Base-by-base conservation (phyloP, 1,140 invertebrate genomes). In the Argopecten irradians region DNA sequence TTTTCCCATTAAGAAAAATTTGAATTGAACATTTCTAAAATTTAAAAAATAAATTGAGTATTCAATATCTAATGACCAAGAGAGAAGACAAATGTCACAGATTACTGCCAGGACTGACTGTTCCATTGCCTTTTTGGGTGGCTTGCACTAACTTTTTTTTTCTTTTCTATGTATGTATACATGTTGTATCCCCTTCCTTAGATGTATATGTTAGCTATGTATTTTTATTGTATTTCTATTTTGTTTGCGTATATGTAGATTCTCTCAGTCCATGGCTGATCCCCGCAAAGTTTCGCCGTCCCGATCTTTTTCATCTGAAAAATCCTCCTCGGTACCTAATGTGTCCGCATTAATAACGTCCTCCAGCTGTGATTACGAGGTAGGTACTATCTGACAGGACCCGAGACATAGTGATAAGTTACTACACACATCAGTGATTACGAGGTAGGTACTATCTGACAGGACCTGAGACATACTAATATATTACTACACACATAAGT, bases 181-280 rank as follows among this genome's bases (percentile, higher is more conserved):
- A 71, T 71, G 55, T 71, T 71, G 55, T 71, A 71, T 71, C 55
- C 55, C 55, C 55, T n/a, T 28, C 55, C 55, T 22, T 71, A 71
- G 55, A 71, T 28, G 55, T 71, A 71, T 71, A 71, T 71, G 55
- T 71, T 71, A 71, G 55, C 22, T 71, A 71, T 71, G 55, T 71
- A 71, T 71, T 71, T 71, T 71, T 71, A 71, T 71, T 71, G 55
- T 71, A 71, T 71, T 71, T 71, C 55, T 71, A 71, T 71, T 71
- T 71, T 71, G 55, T 71, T 71, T 71, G 55, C 55, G 55, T 71
- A 71, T 28, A n/a, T 71, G 55, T 71, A 71, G 55, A 71, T 71
- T 71, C 55, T 71, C 55, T 71, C 55, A 71, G 55, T 71, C 55
- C 55, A 71, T 71, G 55, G 55, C 55, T 71, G 55, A 71, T 71